Evolutionary conservation across 2,888 invertebrate genomes (phyloP), one percentile per base, ranked within the genome.

Genomic region (Stomorhina lunata): DNA sequence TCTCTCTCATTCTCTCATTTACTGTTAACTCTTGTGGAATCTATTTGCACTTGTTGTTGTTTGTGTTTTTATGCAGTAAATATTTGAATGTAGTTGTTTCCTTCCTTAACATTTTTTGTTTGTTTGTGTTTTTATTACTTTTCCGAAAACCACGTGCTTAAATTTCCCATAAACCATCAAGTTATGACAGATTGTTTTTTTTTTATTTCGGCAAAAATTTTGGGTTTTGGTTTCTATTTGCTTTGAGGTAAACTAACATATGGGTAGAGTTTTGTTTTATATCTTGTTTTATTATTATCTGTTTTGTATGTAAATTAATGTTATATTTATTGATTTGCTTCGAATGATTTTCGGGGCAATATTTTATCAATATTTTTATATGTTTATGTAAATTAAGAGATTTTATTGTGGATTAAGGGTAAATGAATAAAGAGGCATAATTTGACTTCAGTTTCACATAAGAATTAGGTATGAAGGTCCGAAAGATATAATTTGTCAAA

Each of bases 231-330:
- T n/a, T 57, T 32, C 0, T 25, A 59, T 63, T 59, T 50, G 37
- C 6, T 63, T 50, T 50, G 27, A 50, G 50, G 50, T 7, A 50
- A 29, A 29, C 37, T 20, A 63, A 73, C 72, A 73, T 73, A 73
- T 73, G 72, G 72, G 25, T 22, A 2, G n/a, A 69, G 5, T 10
- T 37, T 66, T 25, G 0, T 2, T 25, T 25, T 50, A 17, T 17
- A 4, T 43, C 17, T 63, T 20, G n/a, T n/a, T n/a, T n/a, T n/a
- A n/a, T n/a, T n/a, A n/a, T n/a, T n/a, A n/a, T n/a, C n/a, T n/a
- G n/a, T n/a, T 32, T 20, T 12, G 34, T 22, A 27, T 22, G 4
- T 5, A 59, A 37, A 37, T 59, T 59, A 59, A 59, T 22, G 37
- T n/a, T 37, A 37, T n/a, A 2, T 34, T 34, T 2, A 6, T 1